These are phyloP conservation scores for Agonopterix alstromeriana DNA, from an alignment of 2,888 invertebrate genomes.

Conservation along the genomic window DNA sequence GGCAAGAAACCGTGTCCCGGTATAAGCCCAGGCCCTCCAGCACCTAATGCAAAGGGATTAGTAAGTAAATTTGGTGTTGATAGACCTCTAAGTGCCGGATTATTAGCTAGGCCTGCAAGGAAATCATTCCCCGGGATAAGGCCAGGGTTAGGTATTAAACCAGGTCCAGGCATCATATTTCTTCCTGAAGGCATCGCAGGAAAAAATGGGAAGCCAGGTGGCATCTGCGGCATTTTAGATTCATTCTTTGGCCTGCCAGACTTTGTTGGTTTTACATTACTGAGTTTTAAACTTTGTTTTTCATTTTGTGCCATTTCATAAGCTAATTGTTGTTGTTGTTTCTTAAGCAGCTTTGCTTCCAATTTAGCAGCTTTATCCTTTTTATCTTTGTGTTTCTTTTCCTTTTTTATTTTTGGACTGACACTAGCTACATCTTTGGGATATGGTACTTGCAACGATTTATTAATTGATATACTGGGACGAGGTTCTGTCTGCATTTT, in stretches of 20 bases:
- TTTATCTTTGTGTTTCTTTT: constrained; percentile 72
- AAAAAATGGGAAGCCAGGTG: constrained; percentile 67
- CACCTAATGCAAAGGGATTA: constrained; percentile 70
- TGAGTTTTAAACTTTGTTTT: constrained; percentile 52
- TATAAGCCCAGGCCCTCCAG: constrained; percentile 79
- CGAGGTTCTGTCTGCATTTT: constrained; percentile 32
- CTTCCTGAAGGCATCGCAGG: constrained; percentile 61
- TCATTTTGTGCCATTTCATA: constrained; percentile 56
- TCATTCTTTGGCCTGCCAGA: constrained; percentile 60
- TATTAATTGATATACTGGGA: constrained; percentile 60
- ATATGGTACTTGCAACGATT: constrained; percentile 62
- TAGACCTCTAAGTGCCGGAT: constrained; percentile 63
- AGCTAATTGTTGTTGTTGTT: constrained; percentile 63
- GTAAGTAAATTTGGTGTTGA: constrained; percentile 56
- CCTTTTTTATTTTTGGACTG: constrained; percentile 77
- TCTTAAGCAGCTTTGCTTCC: constrained; percentile 63
- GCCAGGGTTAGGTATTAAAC: constrained; percentile 62
- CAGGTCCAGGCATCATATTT: constrained; percentile 74
- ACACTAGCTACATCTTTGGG: constrained; percentile 73
- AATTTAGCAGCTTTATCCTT: constrained; percentile 67
- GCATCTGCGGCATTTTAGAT: constrained; percentile 54
- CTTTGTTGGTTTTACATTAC: constrained; percentile 50
- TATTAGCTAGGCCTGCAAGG: constrained; percentile 57
- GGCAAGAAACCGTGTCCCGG: constrained; percentile 69
- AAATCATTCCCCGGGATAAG: constrained; percentile 68